These are phyloP conservation scores for Drosophila gaucha DNA, from an alignment of 2,888 invertebrate genomes.

Conservation along the genomic window DNA sequence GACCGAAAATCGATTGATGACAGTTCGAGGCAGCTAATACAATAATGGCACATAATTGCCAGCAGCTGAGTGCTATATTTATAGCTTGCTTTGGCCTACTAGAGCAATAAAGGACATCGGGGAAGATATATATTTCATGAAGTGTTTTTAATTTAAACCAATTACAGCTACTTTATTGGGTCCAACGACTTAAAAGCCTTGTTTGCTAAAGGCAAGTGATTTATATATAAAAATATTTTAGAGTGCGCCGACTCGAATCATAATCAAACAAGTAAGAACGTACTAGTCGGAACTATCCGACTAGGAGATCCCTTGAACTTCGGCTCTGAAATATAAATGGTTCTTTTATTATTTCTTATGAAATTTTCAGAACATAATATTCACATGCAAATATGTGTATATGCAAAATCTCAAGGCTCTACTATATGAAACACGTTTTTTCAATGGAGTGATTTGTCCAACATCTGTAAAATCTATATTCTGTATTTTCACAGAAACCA, in stretches of 20 bases:
- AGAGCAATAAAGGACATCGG: not conserved
- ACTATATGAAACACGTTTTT: too few species aligned
- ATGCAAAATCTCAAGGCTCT: too few species aligned
- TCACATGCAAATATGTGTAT: too few species aligned
- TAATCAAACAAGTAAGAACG: too few species aligned
- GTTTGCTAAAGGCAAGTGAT: not conserved
- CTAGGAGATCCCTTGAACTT: too few species aligned
- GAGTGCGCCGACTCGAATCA: not conserved
- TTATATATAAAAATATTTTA: not conserved
- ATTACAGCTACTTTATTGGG: not conserved
- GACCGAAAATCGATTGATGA: conserved; percentile 55
- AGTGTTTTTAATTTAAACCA: conserved; percentile 3
- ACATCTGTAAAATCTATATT: too few species aligned
- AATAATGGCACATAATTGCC: conserved; percentile 20
- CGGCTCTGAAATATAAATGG: too few species aligned
- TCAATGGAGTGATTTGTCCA: too few species aligned
- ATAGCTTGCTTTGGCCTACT: not conserved
- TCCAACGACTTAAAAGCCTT: not conserved
- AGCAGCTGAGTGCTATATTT: conserved; percentile 2
- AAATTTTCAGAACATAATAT: too few species aligned
- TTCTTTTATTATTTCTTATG: too few species aligned
- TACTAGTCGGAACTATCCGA: too few species aligned
- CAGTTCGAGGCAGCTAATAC: conserved; percentile 25
- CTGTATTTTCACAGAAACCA: too few species aligned
- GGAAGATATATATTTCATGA: not conserved